Evolutionary conservation across 92 coral and sea anemone species (phyloP).

Genomic region (Siderastrea siderea): DNA sequence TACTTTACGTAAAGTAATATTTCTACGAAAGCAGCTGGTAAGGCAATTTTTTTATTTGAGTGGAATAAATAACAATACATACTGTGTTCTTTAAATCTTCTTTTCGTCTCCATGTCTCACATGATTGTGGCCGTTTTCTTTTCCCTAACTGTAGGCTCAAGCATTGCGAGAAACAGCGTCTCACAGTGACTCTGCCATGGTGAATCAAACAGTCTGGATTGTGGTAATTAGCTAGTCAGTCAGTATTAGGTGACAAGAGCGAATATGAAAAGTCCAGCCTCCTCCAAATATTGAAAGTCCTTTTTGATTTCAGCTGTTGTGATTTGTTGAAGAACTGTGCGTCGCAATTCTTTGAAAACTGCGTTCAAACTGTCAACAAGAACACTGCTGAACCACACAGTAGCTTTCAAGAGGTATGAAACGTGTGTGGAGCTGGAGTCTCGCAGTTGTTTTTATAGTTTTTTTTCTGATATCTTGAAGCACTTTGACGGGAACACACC

Average conservation of each 20-base stretch:
- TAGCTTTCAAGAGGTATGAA: conserved; percentile 68
- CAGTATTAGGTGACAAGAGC: not conserved
- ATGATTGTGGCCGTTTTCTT: not conserved
- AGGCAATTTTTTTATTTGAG: no score
- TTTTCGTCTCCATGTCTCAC: not conserved
- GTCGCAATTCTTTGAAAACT: conserved; percentile 70
- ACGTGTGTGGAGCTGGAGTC: no score
- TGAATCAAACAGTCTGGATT: conserved; percentile 43
- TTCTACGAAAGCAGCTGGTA: no score
- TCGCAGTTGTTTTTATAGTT: no score
- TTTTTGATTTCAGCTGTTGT: conserved; percentile 55
- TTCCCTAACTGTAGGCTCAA: conserved; percentile 36
- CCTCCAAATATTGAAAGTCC: no score
- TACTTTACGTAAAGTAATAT: not conserved
- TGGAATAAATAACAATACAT: no score
- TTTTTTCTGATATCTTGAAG: no score
- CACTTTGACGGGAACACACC: no score
- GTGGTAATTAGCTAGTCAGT: conserved; percentile 35
- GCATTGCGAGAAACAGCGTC: conserved; percentile 37
- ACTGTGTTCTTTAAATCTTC: not conserved
- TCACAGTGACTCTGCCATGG: conserved; percentile 40
- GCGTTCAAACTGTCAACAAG: conserved; percentile 43
- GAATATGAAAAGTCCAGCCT: no score
- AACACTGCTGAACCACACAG: conserved; percentile 56
- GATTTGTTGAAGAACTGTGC: conserved; percentile 81